Percentiles rank a stretch among this genome's conserved stretches.
Evolutionary conservation across 2,797 vertebrate genomes (phyloP).

Genomic region (Hydrolagus colliei): DNA sequence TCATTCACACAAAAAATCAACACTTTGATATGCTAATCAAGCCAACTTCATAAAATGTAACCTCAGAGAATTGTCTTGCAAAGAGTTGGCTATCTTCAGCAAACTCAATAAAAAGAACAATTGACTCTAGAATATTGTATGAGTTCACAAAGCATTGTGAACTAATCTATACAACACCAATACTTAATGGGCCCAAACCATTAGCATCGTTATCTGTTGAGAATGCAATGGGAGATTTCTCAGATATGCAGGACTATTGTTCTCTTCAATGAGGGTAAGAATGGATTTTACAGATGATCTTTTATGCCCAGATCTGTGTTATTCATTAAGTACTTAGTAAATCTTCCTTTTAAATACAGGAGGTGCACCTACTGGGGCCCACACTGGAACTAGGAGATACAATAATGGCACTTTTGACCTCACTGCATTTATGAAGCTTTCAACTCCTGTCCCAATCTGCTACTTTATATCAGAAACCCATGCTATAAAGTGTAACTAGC

Average conservation of each 20-base stretch:
- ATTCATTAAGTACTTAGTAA: slow-evolving; percentile 29
- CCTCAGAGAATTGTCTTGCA: slow-evolving; percentile 40
- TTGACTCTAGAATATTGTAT: slow-evolving; percentile 26
- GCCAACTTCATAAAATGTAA: slow-evolving; percentile 48
- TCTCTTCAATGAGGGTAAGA: neutral
- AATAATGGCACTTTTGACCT: slow-evolving; percentile 42
- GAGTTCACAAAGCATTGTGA: slow-evolving; percentile 22
- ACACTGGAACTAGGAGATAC: slow-evolving; percentile 24
- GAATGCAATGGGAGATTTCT: slow-evolving; percentile 16
- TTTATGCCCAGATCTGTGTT: slow-evolving; percentile 27
- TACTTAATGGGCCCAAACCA: slow-evolving; percentile 23
- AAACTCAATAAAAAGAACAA: slow-evolving; percentile 28
- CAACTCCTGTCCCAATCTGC: slow-evolving; percentile 39
- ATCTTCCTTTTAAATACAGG: slow-evolving; percentile 26
- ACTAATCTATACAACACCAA: slow-evolving; percentile 25
- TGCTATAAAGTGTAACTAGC: slow-evolving; percentile 47
- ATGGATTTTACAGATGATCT: slow-evolving; percentile 30
- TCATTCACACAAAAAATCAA: slow-evolving; percentile 48
- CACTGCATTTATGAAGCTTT: slow-evolving; percentile 43
- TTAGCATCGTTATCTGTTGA: slow-evolving; percentile 26
- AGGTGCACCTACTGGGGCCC: slow-evolving; percentile 23
- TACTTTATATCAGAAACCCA: slow-evolving; percentile 41
- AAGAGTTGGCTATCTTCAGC: slow-evolving; percentile 29
- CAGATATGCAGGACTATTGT: slow-evolving; percentile 17
- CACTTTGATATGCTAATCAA: slow-evolving; percentile 55